Base-by-base conservation (phyloP, 2,113 vertebrate species). In the Acinonyx jubatus region DNA sequence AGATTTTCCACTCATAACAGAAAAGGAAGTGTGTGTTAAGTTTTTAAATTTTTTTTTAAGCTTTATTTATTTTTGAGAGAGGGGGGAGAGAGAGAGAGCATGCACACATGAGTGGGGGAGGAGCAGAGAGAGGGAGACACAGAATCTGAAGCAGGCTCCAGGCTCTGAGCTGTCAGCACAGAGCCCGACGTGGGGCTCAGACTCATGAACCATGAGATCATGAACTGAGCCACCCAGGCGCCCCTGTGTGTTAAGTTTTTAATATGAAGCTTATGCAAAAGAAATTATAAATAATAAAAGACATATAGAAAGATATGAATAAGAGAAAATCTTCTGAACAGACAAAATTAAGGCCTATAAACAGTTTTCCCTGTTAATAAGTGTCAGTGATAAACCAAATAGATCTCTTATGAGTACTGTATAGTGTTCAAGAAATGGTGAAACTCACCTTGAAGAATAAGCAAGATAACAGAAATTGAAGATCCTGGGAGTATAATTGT, bases 231-330 rank as follows among this genome's bases (percentile, higher is more conserved):
- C 45, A 45, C 45, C 45, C 8, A 45, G 45, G 8, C 45, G 45
- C 45, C 45, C 45, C 45, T 81, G 1, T 73, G 2, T 83, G 63
- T 92, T 93, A 65, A 89, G 71, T 93, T 93, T 80, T 89, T 78
- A 96, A 63, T 83, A 87, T 18, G 52, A 81, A 66, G 48, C 45
- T 52, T 65, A 94, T 92, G 11, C 57, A 92, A 96, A 94, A 5
- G 31, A 96, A 94, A 93, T 91, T 57, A 38, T 55, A 71, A 71
- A 79, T 52, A 38, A 73, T 55, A 48, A 57, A 61, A 84, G 33
- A 50, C 19, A 91, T 69, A 94, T 12, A 83, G 29, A 50, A 95
- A 95, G 48, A 82, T 29, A 38, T 82, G 36, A 97, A 91, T 83
- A 89, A 65, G 38, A 91, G 29, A 66, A 95, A 76, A 61, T 81